These are phyloP conservation scores for Eupithecia abbreviata DNA, from an alignment of 2,888 invertebrate species.

Conservation along the genomic window DNA sequence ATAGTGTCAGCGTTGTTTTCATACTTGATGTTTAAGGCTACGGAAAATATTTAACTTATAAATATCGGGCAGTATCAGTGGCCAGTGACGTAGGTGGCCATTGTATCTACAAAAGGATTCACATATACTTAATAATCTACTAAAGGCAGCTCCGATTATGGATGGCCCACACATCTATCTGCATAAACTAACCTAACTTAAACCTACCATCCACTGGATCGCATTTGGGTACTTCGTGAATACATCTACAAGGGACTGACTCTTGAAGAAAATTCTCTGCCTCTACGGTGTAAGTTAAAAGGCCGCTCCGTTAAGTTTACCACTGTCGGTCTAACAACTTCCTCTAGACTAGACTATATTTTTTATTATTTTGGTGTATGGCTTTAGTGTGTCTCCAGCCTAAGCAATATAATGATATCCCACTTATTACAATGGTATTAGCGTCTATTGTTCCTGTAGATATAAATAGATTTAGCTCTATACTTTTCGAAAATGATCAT, in stretches of 20 bases:
- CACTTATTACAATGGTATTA: slow-evolving; percentile 40
- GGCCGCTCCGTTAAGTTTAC: background rate
- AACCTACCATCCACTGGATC: background rate
- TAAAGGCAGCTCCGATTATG: slow-evolving; percentile 42
- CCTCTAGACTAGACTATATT: background rate
- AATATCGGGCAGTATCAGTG: slow-evolving; percentile 46
- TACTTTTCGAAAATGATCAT: slow-evolving; percentile 11
- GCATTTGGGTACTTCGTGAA: background rate
- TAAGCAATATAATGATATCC: slow-evolving; percentile 30
- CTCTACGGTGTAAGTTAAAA: background rate
- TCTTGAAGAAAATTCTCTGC: background rate
- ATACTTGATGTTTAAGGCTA: slow-evolving; percentile 21
- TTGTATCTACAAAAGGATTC: slow-evolving; percentile 46
- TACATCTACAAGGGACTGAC: background rate
- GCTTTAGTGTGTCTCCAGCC: background rate
- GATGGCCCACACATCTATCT: slow-evolving; percentile 42
- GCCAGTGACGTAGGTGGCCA: slow-evolving; percentile 50
- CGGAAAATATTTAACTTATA: slow-evolving; percentile 33
- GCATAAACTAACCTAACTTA: slow-evolving; percentile 19
- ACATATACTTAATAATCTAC: slow-evolving; percentile 41
- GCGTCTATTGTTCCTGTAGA: slow-evolving; percentile 39
- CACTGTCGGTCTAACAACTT: background rate
- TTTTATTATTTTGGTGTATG: background rate
- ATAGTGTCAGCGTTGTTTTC: background rate
- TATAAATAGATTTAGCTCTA: slow-evolving; percentile 39